phyloP scores from a whole-genome alignment of 1,140 invertebrate genomes.

The Drosophila elegans region DNA sequence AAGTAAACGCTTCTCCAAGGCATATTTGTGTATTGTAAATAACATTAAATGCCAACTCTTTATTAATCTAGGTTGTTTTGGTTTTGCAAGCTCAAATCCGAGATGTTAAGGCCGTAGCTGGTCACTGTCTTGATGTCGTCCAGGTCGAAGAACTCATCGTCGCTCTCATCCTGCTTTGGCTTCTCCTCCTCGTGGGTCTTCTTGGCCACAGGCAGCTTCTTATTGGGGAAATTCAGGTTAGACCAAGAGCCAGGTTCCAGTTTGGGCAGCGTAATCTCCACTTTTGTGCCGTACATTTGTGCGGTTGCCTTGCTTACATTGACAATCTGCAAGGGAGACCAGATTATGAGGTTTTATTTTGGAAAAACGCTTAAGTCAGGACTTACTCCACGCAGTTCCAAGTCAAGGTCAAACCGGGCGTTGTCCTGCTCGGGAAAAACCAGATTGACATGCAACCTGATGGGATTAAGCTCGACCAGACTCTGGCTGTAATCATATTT shows the following conservation, averaged over 20 bases:
- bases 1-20: conserved; percentile 32
- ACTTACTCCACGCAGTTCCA: conserved; percentile 93
- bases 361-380: neutral
- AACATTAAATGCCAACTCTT: conserved; percentile 61
- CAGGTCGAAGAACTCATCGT: conserved; percentile 73
- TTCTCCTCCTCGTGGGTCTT: conserved; percentile 22
- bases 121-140: conserved; percentile 85
- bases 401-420: conserved; percentile 91
- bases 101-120: conserved; percentile 42
- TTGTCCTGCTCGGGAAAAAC: conserved; percentile 92
- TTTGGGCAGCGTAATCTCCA: conserved; percentile 97
- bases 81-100: conserved; percentile 63
- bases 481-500: conserved; percentile 92
- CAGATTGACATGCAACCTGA: conserved; percentile 91
- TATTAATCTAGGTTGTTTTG: conserved; percentile 61
- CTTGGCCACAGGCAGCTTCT: conserved; percentile 41
- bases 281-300: conserved; percentile 95
- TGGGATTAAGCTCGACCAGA: conserved; percentile 92
- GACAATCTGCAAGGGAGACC: conserved; percentile 87
- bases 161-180: conserved; percentile 55
- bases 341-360: neutral
- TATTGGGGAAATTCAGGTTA: conserved; percentile 89
- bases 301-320: conserved; percentile 89
- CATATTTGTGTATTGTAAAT: conserved; percentile 50
- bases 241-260: conserved; percentile 93